phyloP scores from a whole-genome alignment of 2,888 invertebrate species.

The Stenchaetothrips biformis region DNA sequence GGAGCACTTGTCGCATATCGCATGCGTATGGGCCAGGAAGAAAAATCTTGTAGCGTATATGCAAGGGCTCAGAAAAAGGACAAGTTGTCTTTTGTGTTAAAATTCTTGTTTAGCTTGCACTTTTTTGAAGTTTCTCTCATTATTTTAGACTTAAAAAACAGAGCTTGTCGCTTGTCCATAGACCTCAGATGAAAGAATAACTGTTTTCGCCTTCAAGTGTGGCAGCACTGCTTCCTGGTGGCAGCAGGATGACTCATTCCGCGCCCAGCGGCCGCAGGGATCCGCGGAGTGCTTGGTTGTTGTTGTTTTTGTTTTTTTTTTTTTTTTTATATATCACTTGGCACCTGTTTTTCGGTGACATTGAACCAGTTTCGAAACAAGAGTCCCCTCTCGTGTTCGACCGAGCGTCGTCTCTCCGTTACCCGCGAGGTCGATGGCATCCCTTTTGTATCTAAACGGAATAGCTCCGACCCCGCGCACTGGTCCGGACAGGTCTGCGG shows the following conservation, averaged over 20 bases:
- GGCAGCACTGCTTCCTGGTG: too few relatives aligned
- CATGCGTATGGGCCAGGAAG: too few relatives aligned
- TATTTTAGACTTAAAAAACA: too few relatives aligned
- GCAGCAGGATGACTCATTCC: background rate
- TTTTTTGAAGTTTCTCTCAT: too few relatives aligned
- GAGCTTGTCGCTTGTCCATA: too few relatives aligned
- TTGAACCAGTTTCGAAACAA: slow-evolving; percentile 8
- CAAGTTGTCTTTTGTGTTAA: too few relatives aligned
- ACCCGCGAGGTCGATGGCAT: background rate
- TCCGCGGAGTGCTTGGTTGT: background rate
- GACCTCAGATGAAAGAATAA: too few relatives aligned
- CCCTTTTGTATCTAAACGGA: background rate
- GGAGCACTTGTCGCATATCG: too few relatives aligned
- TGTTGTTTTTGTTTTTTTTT: background rate
- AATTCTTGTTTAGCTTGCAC: too few relatives aligned
- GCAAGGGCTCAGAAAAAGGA: too few relatives aligned
- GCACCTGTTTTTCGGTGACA: background rate
- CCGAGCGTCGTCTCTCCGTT: background rate
- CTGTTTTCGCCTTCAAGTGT: too few relatives aligned
- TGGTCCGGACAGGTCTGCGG: background rate
- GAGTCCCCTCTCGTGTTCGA: background rate
- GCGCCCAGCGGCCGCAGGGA: background rate
- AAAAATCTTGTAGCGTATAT: too few relatives aligned
- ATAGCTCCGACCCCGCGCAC: background rate
- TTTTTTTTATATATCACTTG: background rate